A percentile compares a stretch with the other conserved stretches of the same genome.
Evolutionary conservation across 2,113 vertebrate genomes (phyloP).

Genomic region (Ceyx melanurus): DNA sequence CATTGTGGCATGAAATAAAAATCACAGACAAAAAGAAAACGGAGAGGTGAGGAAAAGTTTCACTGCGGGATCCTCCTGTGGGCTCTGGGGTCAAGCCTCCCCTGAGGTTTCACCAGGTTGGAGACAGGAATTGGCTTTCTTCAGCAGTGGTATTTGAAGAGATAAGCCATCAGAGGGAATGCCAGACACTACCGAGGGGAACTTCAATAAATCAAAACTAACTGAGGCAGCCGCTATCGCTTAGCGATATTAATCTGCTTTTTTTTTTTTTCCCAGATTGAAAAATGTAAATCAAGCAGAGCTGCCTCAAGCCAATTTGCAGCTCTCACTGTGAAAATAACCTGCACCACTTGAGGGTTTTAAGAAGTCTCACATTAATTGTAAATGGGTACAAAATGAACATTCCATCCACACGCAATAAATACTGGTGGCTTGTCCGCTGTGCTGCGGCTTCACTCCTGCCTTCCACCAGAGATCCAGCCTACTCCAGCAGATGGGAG

Average conservation of each 20-base stretch:
- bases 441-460: background rate
- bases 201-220: constrained; percentile 49
- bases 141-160: background rate
- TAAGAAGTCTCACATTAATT: constrained; percentile 49
- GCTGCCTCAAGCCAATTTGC: constrained; percentile 54
- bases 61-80: background rate
- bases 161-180: background rate
- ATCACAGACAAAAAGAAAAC: background rate
- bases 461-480: background rate
- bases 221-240: background rate
- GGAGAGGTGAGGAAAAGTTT: background rate
- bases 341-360: constrained; percentile 51
- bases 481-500: background rate
- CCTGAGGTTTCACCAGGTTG: background rate
- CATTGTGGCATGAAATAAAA: background rate
- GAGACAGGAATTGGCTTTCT: background rate
- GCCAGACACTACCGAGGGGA: background rate
- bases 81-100: background rate
- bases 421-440: background rate
- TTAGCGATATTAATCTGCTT: constrained; percentile 64
- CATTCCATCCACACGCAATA: constrained; percentile 47
- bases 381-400: constrained; percentile 53
- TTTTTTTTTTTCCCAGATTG: constrained; percentile 26
- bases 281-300: constrained; percentile 70
- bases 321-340: constrained; percentile 68